Base-by-base conservation (phyloP, 1,140 invertebrate species). In the Ceratosolen fusciceps region DNA sequence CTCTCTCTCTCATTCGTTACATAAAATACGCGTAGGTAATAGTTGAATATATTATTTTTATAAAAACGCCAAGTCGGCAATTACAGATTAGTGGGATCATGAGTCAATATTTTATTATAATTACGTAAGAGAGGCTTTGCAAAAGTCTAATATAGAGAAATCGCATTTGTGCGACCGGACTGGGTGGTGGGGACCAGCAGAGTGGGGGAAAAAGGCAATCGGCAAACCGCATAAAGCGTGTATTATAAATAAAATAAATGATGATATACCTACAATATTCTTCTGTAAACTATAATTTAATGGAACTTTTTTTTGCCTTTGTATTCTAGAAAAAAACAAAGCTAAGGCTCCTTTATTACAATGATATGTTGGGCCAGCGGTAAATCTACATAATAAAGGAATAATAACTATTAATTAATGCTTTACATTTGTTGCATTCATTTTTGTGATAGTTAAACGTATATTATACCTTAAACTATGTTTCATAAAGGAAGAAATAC, bases 171-270 rank as follows among this genome's bases (percentile, higher is more conserved):
- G 47, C 12, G 47, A 52, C 52, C n/a, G n/a, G n/a, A n/a, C n/a
- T n/a, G n/a, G n/a, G n/a, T n/a, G n/a, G n/a, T n/a, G n/a, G n/a
- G n/a, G n/a, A n/a, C n/a, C n/a, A n/a, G n/a, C n/a, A n/a, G n/a
- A n/a, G 62, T 8, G 62, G 34, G 62, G n/a, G 62, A 67, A 39
- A 21, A 7, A n/a, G 9, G n/a, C 16, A 34, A 77, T 70, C 65
- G 75, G 67, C n/a, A 26, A 71, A 78, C 76, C 68, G 76, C 65
- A n/a, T 29, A 34, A 58, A 58, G 31, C 58, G 19, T 56, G 39
- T 77, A 77, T 68, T 7, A 70, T 70, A 76, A 70, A 43, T 34
- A 70, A 19, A 74, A 54, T 26, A 16, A 67, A 75, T 34, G 29
- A 68, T 54, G 60, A 76, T 76, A 54, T 76, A 39, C 65, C 5